phyloP scores from a whole-genome alignment of 2,888 invertebrate genomes.

The Agriopis marginaria region DNA sequence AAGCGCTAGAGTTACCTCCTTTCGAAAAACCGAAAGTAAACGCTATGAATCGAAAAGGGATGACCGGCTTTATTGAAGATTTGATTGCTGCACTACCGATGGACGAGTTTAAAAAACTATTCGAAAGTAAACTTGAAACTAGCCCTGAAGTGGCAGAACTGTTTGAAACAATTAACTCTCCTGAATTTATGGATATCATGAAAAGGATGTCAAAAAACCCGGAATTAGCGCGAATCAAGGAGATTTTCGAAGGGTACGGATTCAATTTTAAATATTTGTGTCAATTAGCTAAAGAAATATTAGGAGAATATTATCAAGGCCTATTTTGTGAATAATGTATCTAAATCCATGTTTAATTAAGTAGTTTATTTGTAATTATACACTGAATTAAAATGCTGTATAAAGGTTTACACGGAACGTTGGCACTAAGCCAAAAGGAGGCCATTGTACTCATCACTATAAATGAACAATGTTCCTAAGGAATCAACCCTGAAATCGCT shows the following conservation, averaged over 20 bases:
- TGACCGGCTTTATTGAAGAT: constrained; percentile 55
- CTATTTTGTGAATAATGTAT: constrained; percentile 49
- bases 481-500: too few relatives aligned
- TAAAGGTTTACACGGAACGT: too few relatives aligned
- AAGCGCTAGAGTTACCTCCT: constrained; percentile 49
- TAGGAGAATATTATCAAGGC: constrained; percentile 55
- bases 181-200: constrained; percentile 59
- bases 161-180: constrained; percentile 54
- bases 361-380: background rate
- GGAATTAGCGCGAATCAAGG: constrained; percentile 54
- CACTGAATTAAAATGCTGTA: background rate
- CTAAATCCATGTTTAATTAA: background rate
- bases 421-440: too few relatives aligned
- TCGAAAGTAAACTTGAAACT: constrained; percentile 56
- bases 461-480: too few relatives aligned
- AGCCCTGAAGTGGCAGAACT: constrained; percentile 53
- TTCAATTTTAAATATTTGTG: constrained; percentile 56
- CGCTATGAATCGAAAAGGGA: constrained; percentile 41
- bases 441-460: too few relatives aligned
- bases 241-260: constrained; percentile 54
- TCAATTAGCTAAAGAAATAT: constrained; percentile 50
- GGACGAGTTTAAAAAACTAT: constrained; percentile 56
- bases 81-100: constrained; percentile 52
- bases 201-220: constrained; percentile 55
- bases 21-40: constrained; percentile 43